phyloP scores from a whole-genome alignment of 2,113 vertebrate species.

The Cranoglanis bouderius region DNA sequence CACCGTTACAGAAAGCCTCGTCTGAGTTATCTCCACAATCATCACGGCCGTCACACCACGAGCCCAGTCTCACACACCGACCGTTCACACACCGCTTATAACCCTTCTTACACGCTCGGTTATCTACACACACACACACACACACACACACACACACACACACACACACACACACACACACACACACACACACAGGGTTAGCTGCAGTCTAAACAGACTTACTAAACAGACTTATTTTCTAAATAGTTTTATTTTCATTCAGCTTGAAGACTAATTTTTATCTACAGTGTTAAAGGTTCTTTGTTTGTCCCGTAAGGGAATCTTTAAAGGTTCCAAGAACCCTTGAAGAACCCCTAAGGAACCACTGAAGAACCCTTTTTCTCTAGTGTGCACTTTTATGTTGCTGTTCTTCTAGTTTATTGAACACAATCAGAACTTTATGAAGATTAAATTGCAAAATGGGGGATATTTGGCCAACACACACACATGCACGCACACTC shows the following conservation, averaged over 20 bases:
- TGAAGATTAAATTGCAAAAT: too few species aligned
- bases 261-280: background rate
- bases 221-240: background rate
- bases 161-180: slow-evolving; percentile 40
- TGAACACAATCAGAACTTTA: too few species aligned
- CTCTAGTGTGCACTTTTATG: background rate
- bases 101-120: slow-evolving; percentile 89
- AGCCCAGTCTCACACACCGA: slow-evolving; percentile 82
- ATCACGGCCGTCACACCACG: slow-evolving; percentile 88
- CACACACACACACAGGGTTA: slow-evolving; percentile 7
- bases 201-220: background rate
- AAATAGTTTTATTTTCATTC: background rate
- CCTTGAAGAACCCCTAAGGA: background rate
- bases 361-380: background rate
- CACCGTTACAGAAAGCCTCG: slow-evolving; percentile 92
- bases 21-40: slow-evolving; percentile 94
- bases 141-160: slow-evolving; percentile 40
- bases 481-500: slow-evolving; percentile 29
- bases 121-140: slow-evolving; percentile 73
- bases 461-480: background rate
- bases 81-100: slow-evolving; percentile 88
- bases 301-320: background rate
- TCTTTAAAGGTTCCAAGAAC: background rate
- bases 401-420: background rate
- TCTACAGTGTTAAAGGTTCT: background rate